Conservation (phyloP, 2,113 vertebrate genomes). For the Corythornis cristatus region DNA sequence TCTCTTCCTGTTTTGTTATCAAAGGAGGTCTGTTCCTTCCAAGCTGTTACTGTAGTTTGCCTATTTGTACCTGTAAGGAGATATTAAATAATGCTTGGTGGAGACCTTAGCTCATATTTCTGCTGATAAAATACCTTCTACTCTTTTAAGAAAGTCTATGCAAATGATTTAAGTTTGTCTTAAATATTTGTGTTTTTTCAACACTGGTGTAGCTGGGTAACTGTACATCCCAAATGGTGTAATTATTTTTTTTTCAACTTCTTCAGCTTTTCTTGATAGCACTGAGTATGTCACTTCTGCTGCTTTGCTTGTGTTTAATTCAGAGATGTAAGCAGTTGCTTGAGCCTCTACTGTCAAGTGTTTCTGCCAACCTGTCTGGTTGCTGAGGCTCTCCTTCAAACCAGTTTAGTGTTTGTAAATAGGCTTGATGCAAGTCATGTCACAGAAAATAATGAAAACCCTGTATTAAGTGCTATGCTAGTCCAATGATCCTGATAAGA, state of each 20-base stretch:
- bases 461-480: neutral
- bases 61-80: neutral
- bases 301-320: neutral
- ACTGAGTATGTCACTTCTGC: neutral
- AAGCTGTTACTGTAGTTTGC: neutral
- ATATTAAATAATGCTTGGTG: neutral
- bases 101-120: neutral
- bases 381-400: conserved; percentile 23
- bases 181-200: neutral
- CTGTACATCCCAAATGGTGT: neutral
- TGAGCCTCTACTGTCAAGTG: conserved; percentile 20
- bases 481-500: neutral
- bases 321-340: neutral
- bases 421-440: conserved; percentile 49
- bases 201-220: neutral
- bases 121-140: neutral
- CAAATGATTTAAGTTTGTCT: neutral
- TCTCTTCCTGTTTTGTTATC: neutral
- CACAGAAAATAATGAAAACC: conserved; percentile 49
- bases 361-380: conserved; percentile 10
- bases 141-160: neutral
- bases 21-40: neutral
- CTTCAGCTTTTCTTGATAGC: neutral
- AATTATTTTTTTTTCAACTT: neutral
- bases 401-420: conserved; percentile 34